A percentile compares a stretch with the other conserved stretches of the same genome.
Evolutionary conservation across 2,113 vertebrate genomes (phyloP).

Genomic region (Paradisaea rubra): DNA sequence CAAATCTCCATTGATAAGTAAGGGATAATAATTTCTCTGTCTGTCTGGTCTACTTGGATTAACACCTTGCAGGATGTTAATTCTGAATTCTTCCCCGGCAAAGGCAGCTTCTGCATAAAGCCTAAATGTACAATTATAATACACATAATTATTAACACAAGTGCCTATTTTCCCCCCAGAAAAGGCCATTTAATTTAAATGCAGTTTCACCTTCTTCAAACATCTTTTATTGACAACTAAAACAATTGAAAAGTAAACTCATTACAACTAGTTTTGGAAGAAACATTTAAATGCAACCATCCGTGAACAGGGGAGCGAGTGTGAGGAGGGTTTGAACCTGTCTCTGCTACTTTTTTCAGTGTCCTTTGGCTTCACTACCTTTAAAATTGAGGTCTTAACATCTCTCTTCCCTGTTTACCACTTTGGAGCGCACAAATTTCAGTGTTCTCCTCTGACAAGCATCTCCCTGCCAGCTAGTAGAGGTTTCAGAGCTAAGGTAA

Average conservation of each 20-base stretch:
- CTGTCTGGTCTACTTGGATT: background rate
- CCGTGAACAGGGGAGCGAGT: accelerated
- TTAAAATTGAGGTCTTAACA: background rate
- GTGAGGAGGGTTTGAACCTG: background rate
- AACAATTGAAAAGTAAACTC: background rate
- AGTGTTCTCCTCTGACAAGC: background rate
- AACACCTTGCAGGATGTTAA: background rate
- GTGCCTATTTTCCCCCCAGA: background rate
- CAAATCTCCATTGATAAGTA: background rate
- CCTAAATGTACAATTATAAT: background rate
- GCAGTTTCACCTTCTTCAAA: background rate
- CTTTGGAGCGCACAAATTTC: background rate
- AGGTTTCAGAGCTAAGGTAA: background rate
- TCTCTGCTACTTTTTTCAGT: background rate
- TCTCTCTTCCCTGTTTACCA: background rate
- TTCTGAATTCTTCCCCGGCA: background rate
- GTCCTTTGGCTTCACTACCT: background rate
- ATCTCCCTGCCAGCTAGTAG: background rate
- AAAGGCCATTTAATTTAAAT: background rate
- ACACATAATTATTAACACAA: background rate
- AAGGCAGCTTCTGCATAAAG: background rate
- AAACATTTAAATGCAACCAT: background rate
- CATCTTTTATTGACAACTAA: background rate
- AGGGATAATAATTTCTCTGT: conserved; percentile 4
- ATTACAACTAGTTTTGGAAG: background rate